Evolutionary conservation across 2,113 vertebrate species (phyloP).

Genomic region (Probosciger aterrimus): DNA sequence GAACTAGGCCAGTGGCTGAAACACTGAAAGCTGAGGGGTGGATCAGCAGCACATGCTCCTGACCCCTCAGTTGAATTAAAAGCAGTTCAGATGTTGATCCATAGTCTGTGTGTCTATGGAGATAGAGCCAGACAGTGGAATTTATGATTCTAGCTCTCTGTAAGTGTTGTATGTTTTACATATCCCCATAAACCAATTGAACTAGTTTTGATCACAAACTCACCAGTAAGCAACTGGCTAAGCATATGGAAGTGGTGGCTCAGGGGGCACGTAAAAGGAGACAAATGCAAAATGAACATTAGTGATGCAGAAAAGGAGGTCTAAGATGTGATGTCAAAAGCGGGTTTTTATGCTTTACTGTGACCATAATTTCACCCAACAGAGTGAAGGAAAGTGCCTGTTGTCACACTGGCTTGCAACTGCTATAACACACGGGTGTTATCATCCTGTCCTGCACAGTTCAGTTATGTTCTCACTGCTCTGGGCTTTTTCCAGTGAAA

Average conservation of each 20-base stretch:
- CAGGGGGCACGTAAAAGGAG: neutral
- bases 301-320: neutral
- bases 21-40: neutral
- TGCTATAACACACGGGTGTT: neutral
- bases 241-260: neutral
- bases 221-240: neutral
- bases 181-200: neutral
- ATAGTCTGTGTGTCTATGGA: neutral
- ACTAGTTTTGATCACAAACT: neutral
- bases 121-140: rapidly evolving
- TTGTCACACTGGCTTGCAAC: neutral
- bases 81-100: neutral
- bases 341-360: neutral
- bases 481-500: neutral
- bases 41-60: neutral
- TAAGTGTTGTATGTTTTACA: neutral
- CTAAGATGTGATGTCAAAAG: neutral
- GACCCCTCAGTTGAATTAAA: neutral
- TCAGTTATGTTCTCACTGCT: neutral
- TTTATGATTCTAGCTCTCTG: neutral
- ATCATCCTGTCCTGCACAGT: neutral
- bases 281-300: neutral
- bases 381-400: neutral
- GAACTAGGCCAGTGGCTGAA: neutral
- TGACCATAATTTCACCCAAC: neutral